phyloP scores from a whole-genome alignment of 2,113 vertebrate genomes.

The Rhipidura dahli region DNA sequence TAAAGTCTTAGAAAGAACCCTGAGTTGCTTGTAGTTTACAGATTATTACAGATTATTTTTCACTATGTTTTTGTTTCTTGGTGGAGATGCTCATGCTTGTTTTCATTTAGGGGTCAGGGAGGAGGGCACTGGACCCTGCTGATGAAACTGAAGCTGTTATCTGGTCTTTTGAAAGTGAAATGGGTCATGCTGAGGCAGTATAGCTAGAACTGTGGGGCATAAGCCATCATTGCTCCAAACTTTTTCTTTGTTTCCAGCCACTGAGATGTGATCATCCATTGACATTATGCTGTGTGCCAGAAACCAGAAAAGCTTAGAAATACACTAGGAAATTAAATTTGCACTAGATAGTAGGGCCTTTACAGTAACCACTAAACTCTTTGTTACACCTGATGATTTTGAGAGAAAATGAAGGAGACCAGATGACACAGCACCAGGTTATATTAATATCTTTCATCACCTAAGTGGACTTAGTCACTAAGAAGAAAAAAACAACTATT shows the following conservation, averaged over 20 bases:
- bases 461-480: background rate
- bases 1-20: background rate
- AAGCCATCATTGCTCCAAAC: background rate
- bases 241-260: background rate
- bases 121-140: background rate
- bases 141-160: background rate
- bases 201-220: background rate
- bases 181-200: fast-evolving
- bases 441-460: background rate
- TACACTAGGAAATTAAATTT: background rate
- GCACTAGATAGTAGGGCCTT: background rate
- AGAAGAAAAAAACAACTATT: background rate
- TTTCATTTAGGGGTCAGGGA: fast-evolving
- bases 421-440: background rate
- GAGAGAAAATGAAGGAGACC: background rate
- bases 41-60: background rate
- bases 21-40: background rate
- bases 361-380: background rate
- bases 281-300: background rate
- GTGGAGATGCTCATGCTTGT: background rate
- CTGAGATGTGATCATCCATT: too few species aligned
- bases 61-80: fast-evolving
- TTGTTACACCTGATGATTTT: background rate
- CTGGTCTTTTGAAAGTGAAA: background rate
- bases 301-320: background rate